Base-by-base conservation (phyloP, 2,797 vertebrate genomes). In the Lacerta agilis region DNA sequence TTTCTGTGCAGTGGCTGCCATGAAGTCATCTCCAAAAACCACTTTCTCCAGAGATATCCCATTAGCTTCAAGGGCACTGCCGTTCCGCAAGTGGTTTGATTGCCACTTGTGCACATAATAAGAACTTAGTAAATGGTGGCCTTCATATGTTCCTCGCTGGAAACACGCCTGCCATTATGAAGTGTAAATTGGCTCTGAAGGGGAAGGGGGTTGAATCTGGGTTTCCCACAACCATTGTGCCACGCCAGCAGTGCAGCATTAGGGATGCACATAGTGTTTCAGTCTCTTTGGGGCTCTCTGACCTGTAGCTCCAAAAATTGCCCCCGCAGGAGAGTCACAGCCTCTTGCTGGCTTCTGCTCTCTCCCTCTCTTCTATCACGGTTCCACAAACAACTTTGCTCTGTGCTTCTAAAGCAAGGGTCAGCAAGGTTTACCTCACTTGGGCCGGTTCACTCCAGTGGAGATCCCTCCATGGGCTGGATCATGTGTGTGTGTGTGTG, bases 1-100 rank as follows among this genome's bases (percentile, higher is more conserved):
- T 91, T 88, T 75, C 49, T 85, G 82, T 90, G 92, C 92, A 25
- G 4, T 80, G 49, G 6, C 17, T 77, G 18, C 33, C 75, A 8
- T 79, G 49, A 15, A 85, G 9, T 38, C 67, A 9, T 49, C 36
- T 79, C 29, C 69, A 5, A 13, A 83, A 72, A 33, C 41, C 7
- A 85, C n/a, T 85, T 88, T 66, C 41, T 75, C 55, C 69, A 49
- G n/a, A 89, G 78, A 85, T 49, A 67, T 23, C 76, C 66, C 27
- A 49, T 45, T 84, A 71, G 45, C 7, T 66, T 80, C 55, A 85
- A 75, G 77, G 27, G 18, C 82, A 67, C 58, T 7, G 17, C 25
- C 23, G 41, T 36, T 73, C 79, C 45, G 20, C 36, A 71, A 58
- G 81, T 58, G 33, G 20, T 58, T 69, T n/a, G 45, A 29, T 7